Evolutionary conservation across 64 coral and sea anemone genomes (phyloP), one percentile per base, ranked within the genome.

Genomic region (Porites australiensis): DNA sequence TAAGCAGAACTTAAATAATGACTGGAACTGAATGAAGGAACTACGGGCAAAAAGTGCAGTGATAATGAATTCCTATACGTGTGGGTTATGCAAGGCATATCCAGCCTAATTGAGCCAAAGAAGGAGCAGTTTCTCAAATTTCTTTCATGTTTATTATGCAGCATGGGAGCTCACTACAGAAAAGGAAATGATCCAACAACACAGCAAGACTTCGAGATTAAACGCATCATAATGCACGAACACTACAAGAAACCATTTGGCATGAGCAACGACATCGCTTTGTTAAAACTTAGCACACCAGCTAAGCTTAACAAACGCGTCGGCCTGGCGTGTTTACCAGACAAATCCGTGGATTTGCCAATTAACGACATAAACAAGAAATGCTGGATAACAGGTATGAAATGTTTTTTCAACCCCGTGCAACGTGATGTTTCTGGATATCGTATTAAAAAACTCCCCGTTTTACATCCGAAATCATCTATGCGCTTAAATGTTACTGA

Each of bases 331-430:
- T 96, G 95, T 66, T 74, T 93, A 2, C 95, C 95, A 12, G 91
- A 96, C 11, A 67, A 8, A 51, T 68, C 81, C 13, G 81, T 68
- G 19, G 53, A 72, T 20, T 49, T 90, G 18, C 52, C 87, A 8
- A 84, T 79, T 23, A 87, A 92, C 49, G 87, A 50, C 50, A 87
- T 90, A 13, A 82, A 67, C 72, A 90, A 72, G 14, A 90, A 87
- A 58, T 96, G 95, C 50, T 96, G 89, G 87, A 87, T 96, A 4
- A 96, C 90, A 75, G 94, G 94, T 49, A 70, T 16, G 45, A 21
- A 21, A 57, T 57, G 27, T 37, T 37, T 37, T 37, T 37, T 37
- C 27, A 37, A 37, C 27, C 27, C 27, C 27, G 27, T 37, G 27
- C 27, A 37, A 37, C 27, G 27, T 37, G 27, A 37, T 37, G 27